Evolutionary conservation across 2,797 vertebrate genomes (phyloP), one percentile per base, ranked within the genome.

Genomic region (Thunnus albacares): DNA sequence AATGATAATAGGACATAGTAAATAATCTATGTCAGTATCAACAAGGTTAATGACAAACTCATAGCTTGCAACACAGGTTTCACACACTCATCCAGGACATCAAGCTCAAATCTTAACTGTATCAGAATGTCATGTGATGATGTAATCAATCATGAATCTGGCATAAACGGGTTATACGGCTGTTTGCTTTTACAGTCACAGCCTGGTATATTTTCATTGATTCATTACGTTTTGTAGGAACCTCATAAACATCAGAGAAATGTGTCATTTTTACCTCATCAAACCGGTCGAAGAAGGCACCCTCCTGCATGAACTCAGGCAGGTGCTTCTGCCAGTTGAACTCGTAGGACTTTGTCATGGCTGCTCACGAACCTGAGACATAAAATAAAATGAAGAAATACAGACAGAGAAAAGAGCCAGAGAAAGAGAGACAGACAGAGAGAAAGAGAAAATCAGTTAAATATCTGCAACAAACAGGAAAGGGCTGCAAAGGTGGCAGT

Each of bases 321-420:
- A 99, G 95, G 82, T 95, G 94, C 92, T 98, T 99, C 95, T 99
- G 98, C 98, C 98, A 99, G 95, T 98, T 97, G 94, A 99, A 99
- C 92, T 98, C 96, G 26, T 99, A 99, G 58, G 97, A 98, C 93
- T 99, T 99, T 30, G 98, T 98, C 98, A 99, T 99, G 95, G 94
- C 95, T 96, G 94, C 74, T 92, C 92, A 94, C 87, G 88, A 85
- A 95, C 90, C 98, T 98, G 93, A 81, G 92, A 95, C 17, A 81
- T 71, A 79, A 24, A 82, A 72, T 3, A 22, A 41, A 67, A 17
- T 47, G 86, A 82, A 59, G 28, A 73, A 43, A 45, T 15, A 15
- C 3, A 45, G 13, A 45, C 41, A 43, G 2, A 24, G 28, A 59
- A 30, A 15, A 56, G 24, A 67, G 38, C 53, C 3, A 55, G 7